Base-by-base conservation (phyloP, 2,113 vertebrate genomes). In the Ictalurus furcatus region DNA sequence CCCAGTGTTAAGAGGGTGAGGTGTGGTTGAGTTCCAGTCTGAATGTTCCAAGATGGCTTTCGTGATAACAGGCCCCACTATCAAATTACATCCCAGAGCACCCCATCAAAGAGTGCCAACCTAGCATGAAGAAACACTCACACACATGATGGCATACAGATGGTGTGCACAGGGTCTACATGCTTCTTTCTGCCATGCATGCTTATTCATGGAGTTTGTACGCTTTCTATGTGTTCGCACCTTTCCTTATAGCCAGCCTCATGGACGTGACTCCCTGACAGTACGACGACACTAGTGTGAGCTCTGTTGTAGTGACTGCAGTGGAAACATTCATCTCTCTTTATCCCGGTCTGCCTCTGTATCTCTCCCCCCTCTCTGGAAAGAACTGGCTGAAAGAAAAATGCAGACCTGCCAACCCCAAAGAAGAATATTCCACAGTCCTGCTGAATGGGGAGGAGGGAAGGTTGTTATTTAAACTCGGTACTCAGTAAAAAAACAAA, bases 21-120 rank as follows among this genome's bases (percentile, higher is more conserved):
- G 90, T 87, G 90, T 56, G 90, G 86, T 88, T 82, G 85, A 85
- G 74, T 89, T 87, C 84, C 88, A 89, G 83, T 80, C 88, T 89
- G 82, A 61, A 58, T 79, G 88, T 85, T 91, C 87, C 58, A 82
- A 89, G 88, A 89, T 91, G 90, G 25, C 44, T 87, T 74, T 82
- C 1, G 25, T 63, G 88, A 91, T 91, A 91, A 89, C 85, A 73
- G 74, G n/a, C 23, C 81, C 28, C 67, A 25, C 34, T 69, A 59
- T 88, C 67, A 63, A 84, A 90, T 90, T 87, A 84, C 85, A 58
- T 90, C 87, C 90, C 87, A 63, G 48, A 86, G 90, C 78, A 16
- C 84, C 85, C 78, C 87, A 90, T 90, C 90, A 90, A 90, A 90
- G 90, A 54, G 19, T 79, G 69, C 85, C 61, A 86, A 69, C 54